phyloP scores from a whole-genome alignment of 2,888 invertebrate genomes.

The Imbricaverruca yamaguchii region DNA sequence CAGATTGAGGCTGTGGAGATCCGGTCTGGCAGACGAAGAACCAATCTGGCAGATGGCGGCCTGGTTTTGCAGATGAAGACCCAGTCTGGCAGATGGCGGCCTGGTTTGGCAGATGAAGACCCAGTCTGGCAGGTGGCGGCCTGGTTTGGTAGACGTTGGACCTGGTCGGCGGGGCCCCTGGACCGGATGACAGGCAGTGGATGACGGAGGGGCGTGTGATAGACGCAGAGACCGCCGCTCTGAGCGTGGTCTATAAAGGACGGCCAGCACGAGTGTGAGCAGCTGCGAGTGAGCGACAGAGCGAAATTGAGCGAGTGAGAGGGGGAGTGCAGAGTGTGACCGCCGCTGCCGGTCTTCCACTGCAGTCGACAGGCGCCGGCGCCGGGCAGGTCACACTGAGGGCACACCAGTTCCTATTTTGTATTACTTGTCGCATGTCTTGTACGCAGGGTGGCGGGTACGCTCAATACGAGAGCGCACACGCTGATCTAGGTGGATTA shows the following conservation, averaged over 20 bases:
- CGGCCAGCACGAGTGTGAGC: not conserved
- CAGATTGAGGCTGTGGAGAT: too few relatives aligned
- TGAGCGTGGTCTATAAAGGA: slow-evolving; percentile 19
- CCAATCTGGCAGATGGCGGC: too few relatives aligned
- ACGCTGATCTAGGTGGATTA: not conserved
- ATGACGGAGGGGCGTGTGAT: not conserved
- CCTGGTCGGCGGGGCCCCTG: too few relatives aligned
- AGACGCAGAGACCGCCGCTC: slow-evolving; percentile 4
- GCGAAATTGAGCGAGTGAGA: not conserved
- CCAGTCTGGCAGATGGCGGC: too few relatives aligned
- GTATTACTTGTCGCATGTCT: slow-evolving; percentile 11
- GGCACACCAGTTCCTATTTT: slow-evolving; percentile 21
- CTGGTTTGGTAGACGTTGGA: too few relatives aligned
- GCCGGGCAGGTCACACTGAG: slow-evolving; percentile 14
- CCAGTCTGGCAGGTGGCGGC: too few relatives aligned
- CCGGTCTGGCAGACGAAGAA: too few relatives aligned
- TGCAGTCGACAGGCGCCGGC: slow-evolving; percentile 3
- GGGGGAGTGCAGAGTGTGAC: not conserved
- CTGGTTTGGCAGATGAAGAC: too few relatives aligned
- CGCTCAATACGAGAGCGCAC: slow-evolving; percentile 2
- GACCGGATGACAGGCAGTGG: too few relatives aligned
- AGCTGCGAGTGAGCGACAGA: too few relatives aligned
- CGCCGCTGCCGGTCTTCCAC: slow-evolving; percentile 24
- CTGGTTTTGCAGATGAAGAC: too few relatives aligned
- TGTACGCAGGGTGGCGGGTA: not conserved